Evolutionary conservation across 2,888 invertebrate species (phyloP), one percentile per base, ranked within the genome.

Genomic region (Microctonus hyperodae): DNA sequence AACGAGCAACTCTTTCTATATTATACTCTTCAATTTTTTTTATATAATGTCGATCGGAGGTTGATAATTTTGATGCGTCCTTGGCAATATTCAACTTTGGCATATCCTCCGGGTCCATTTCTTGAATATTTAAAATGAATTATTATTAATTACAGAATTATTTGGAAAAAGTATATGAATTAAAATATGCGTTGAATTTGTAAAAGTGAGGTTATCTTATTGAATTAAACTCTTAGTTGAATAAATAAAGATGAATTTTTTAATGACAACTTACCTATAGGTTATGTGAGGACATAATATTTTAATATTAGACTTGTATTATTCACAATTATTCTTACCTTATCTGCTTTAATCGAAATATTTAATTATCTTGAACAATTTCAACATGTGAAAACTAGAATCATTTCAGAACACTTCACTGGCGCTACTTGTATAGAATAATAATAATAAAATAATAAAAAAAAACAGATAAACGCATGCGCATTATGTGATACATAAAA

Each of bases 21-120:
- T 96, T 96, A 79, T 91, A 88, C 72, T 90, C 85, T 80, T 96
- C 94, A 35, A 95, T 87, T 65, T 92, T 84, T 85, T 90, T 91
- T 88, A 96, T 93, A 79, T 92, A 94, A 83, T 92, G 88, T 65
- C 92, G 81, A 77, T 95, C 91, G 0, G 91, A 86, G 75, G 86
- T 85, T 73, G 88, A 90, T 65, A 90, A 75, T 79, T 87, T 86
- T 13, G 31, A 40, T 13, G 61, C 31, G 35, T 80, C 76, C 48
- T 61, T 75, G 16, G 71, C 74, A 1, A 83, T 25, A 77, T 89
- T 87, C 33, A 89, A 85, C 79, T 86, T 87, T 35, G 87, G 87
- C 89, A 89, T 88, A 37, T 83, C 84, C 70, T 86, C 85, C 72
- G 76, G 79, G 67, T 77, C 82, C 73, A 73, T 73, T 61, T 68